phyloP scores from a whole-genome alignment of 2,888 invertebrate species.

The Boloria euphrosyne region DNA sequence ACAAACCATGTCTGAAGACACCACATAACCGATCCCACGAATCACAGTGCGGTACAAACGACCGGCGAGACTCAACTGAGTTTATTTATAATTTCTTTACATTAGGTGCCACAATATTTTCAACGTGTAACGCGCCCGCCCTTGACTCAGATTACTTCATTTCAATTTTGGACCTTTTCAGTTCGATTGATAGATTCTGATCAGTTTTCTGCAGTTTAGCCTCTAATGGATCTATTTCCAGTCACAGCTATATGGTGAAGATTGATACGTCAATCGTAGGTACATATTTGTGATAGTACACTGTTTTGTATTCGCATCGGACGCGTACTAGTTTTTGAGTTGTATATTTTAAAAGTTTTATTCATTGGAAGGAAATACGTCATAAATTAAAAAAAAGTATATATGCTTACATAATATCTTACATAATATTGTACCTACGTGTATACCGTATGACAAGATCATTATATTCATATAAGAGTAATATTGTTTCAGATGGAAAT shows the following conservation, averaged over 20 bases:
- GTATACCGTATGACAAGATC: no score
- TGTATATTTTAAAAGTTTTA: not conserved
- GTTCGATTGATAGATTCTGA: conserved; percentile 34
- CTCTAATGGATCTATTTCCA: conserved; percentile 16
- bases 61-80: conserved; percentile 59
- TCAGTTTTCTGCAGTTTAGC: conserved; percentile 35
- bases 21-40: conserved; percentile 37
- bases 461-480: no score
- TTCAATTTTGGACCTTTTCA: conserved; percentile 33
- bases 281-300: conserved; percentile 14
- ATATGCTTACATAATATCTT: no score
- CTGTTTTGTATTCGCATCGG: conserved; percentile 10
- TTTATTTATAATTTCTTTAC: conserved; percentile 73
- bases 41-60: conserved; percentile 31
- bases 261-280: conserved; percentile 34
- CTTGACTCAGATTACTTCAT: conserved; percentile 66
- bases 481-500: no score
- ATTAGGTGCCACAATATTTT: conserved; percentile 73
- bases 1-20: conserved; percentile 33
- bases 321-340: conserved; percentile 17
- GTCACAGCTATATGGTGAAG: conserved; percentile 5
- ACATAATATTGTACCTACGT: not conserved
- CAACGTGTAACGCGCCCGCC: conserved; percentile 57
- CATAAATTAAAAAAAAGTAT: not conserved
- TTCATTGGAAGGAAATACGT: not conserved